These are phyloP conservation scores for Macropodus opercularis DNA, from an alignment of 2,797 vertebrate species.

Conservation along the genomic window DNA sequence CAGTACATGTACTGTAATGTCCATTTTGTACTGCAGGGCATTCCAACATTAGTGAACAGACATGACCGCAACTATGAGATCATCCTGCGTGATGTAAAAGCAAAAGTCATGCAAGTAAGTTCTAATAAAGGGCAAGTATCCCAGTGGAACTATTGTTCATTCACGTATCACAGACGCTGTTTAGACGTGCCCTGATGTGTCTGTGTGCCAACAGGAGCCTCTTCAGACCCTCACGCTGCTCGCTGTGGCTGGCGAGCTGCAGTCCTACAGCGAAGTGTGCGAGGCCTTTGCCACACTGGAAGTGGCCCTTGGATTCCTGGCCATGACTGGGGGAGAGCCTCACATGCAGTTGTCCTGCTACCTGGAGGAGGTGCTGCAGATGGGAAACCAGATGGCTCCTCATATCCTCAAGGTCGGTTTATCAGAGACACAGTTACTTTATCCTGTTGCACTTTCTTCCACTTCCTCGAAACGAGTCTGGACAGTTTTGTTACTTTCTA, in stretches of 20 bases:
- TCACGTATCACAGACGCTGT: not conserved
- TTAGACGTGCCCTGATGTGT: not conserved
- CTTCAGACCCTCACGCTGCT: slow-evolving; percentile 80
- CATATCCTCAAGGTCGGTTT: slow-evolving; percentile 85
- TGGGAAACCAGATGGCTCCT: slow-evolving; percentile 85
- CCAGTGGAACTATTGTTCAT: not conserved
- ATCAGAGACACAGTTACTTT: slow-evolving; percentile 21
- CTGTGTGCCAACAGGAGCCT: slow-evolving; percentile 74
- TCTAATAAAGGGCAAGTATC: not conserved
- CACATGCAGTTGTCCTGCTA: slow-evolving; percentile 85
- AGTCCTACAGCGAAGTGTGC: slow-evolving; percentile 91
- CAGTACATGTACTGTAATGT: not conserved
- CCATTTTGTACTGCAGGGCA: slow-evolving; percentile 79
- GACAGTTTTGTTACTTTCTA: slow-evolving; percentile 12
- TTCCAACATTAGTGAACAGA: slow-evolving; percentile 90
- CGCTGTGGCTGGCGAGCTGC: slow-evolving; percentile 85
- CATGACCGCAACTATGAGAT: slow-evolving; percentile 91
- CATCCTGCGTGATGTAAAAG: slow-evolving; percentile 86
- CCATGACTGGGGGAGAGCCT: slow-evolving; percentile 86
- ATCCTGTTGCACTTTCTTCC: slow-evolving; percentile 16
- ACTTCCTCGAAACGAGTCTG: slow-evolving; percentile 7
- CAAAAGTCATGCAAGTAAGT: slow-evolving; percentile 87
- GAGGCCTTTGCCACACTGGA: slow-evolving; percentile 89
- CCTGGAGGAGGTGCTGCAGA: slow-evolving; percentile 86
- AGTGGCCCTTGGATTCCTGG: slow-evolving; percentile 90